These are phyloP conservation scores for Myripristis jacobus DNA, from an alignment of 2,797 vertebrate species.

Conservation along the genomic window DNA sequence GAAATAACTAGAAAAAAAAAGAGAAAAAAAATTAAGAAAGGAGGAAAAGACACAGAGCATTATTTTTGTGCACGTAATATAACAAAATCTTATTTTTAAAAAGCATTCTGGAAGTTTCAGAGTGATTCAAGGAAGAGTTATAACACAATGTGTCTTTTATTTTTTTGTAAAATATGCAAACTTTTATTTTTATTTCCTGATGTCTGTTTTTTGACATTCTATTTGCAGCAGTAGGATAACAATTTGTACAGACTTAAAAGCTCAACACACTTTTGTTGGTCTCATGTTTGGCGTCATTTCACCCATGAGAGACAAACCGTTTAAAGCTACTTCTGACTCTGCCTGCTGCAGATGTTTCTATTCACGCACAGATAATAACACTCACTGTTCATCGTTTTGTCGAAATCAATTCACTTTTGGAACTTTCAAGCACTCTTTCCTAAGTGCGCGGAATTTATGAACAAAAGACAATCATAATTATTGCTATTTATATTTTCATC, in stretches of 20 bases:
- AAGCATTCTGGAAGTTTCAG: conserved; percentile 80
- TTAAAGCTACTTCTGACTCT: conserved; percentile 85
- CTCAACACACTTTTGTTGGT: conserved; percentile 69
- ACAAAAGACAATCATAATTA: conserved; percentile 85
- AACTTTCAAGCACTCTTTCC: conserved; percentile 62
- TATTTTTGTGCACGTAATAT: conserved; percentile 84
- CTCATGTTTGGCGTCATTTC: conserved; percentile 64
- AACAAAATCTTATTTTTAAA: conserved; percentile 81
- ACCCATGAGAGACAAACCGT: conserved; percentile 75
- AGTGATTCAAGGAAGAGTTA: conserved; percentile 80
- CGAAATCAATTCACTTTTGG: conserved; percentile 42
- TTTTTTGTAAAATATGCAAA: conserved; percentile 86
- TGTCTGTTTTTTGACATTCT: conserved; percentile 80
- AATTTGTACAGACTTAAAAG: conserved; percentile 81
- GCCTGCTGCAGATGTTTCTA: conserved; percentile 72
- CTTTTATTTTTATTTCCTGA: conserved; percentile 78
- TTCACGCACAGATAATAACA: conserved; percentile 59
- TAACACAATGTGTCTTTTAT: conserved; percentile 83
- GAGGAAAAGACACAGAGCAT: conserved; percentile 78
- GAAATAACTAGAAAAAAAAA: conserved; percentile 58
- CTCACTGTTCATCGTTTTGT: conserved; percentile 64
- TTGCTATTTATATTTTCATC: conserved; percentile 83
- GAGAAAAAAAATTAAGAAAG: conserved; percentile 43
- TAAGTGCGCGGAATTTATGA: conserved; percentile 46
- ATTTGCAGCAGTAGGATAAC: conserved; percentile 74